Evolutionary conservation across 92 coral and sea anemone species (phyloP), one percentile per base, ranked within the genome.

Genomic region (Zoanthus gigantus): DNA sequence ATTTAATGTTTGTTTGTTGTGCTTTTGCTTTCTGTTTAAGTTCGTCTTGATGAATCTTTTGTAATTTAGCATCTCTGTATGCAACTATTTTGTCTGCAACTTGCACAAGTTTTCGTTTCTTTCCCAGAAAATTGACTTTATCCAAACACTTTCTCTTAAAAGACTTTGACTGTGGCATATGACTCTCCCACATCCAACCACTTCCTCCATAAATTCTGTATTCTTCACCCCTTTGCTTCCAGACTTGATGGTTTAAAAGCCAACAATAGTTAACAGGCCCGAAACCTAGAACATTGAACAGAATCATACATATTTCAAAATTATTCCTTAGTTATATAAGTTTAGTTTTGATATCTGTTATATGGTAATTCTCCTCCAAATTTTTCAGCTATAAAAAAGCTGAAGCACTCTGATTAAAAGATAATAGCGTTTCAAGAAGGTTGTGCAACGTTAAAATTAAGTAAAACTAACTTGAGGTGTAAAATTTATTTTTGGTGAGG

Each of bases 221-320:
- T 85, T 97, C 99, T 75, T 97, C 99, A 50, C 99, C 99, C 53
- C 92, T 95, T 85, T 97, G 99, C 71, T 97, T 97, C 99, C 99
- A 97, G 17, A 97, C 92, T 79, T 95, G 98, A 82, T 97, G 99
- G 88, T 92, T 94, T 11, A 98, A 98, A 18, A 91, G 82, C 99
- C 99, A 97, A 15, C 98, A 95, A 82, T 97, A 97, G 94, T 97
- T 95, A 7, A 95, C 98, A 77, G 92, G 79, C 29, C 92, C 92
- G 63, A 85, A 85, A 13, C 87, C 90, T 87, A 80, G 66, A 54
- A 4, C 6, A 69, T 71, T 23, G 5, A 69, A 31, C 12, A 31
- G 10, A 11, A 23, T 30, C 11, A 9, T 16, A 14, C 7, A 68
- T 18, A 76, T n/a, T 18, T 31, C 9, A 14, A 14, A 46, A 10